Conservation (phyloP, 2,888 invertebrate species). For the Corbicula japonica region DNA sequence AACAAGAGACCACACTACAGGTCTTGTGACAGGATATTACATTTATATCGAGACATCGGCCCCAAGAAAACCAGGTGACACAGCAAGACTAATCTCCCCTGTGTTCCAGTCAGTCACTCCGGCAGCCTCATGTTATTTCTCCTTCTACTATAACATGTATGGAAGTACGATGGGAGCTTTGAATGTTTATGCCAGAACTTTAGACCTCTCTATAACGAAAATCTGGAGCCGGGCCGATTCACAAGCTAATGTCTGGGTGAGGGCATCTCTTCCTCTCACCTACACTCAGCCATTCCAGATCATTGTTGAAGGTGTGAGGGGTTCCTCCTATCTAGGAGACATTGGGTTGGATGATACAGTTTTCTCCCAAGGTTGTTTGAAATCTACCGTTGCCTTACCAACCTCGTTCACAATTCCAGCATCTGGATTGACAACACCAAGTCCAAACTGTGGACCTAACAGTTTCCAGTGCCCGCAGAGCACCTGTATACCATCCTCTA, state of each 20-base stretch:
- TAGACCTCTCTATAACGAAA: constrained; percentile 59
- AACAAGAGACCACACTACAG: constrained; percentile 75
- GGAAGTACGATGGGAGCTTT: constrained; percentile 78
- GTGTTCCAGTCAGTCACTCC: constrained; percentile 62
- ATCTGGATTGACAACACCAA: constrained; percentile 66
- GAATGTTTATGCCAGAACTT: constrained; percentile 74
- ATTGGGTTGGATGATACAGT: constrained; percentile 84
- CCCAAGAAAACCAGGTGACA: constrained; percentile 76
- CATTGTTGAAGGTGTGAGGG: constrained; percentile 79
- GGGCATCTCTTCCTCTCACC: constrained; percentile 71
- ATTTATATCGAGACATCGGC: constrained; percentile 82
- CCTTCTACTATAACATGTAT: constrained; percentile 81
- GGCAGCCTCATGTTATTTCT: constrained; percentile 68
- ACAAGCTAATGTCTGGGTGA: constrained; percentile 78
- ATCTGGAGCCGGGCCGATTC: constrained; percentile 74
- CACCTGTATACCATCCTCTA: constrained; percentile 73
- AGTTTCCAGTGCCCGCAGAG: constrained; percentile 75
- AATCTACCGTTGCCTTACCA: constrained; percentile 67
- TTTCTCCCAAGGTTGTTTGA: constrained; percentile 76
- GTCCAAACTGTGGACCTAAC: constrained; percentile 61
- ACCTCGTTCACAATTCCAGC: constrained; percentile 71
- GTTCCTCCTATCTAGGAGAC: constrained; percentile 72
- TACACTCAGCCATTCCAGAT: constrained; percentile 76
- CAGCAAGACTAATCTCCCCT: constrained; percentile 83
- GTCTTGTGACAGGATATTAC: constrained; percentile 77